Evolutionary conservation across 2,797 vertebrate genomes (phyloP), one percentile per base, ranked within the genome.

Genomic region (Gymnocypris eckloni): DNA sequence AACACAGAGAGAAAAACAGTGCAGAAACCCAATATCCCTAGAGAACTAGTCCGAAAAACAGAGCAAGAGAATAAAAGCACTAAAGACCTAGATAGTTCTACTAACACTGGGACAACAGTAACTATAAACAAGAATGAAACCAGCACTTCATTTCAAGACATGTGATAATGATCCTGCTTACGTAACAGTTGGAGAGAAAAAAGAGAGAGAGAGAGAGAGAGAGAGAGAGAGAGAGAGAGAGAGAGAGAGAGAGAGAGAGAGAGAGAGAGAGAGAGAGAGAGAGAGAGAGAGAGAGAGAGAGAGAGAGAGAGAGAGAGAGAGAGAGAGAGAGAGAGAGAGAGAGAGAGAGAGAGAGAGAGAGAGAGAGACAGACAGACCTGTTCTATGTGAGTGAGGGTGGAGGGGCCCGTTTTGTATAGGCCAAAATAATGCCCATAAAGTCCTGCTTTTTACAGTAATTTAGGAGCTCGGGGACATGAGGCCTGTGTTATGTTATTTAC

Each of bases 361-460:
- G 79, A 67, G 86, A 39, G 4, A 39, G 3, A 39, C 45, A 79
- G 79, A 75, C 79, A 67, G 37, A 6, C 41, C 77, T 28, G 1
- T 61, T 79, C 54, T 61, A 28, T 48, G 28, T 20, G 22, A 64
- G 84, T 56, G 52, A n/a, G 67, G 28, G 43, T 72, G 39, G 66
- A 69, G 66, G 82, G 50, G 25, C 37, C 73, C 2, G 10, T 71
- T 79, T 66, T 71, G 54, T 72, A 66, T 39, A 43, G 22, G 28
- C 41, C 79, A 48, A 77, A 78, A 84, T 69, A 87, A 82, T 82
- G 82, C 45, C 59, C 71, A 72, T 87, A 82, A 84, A 86, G 50
- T 61, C 12, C 56, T 77, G 43, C 71, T 59, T 87, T 84, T 75
- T 48, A 84, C 59, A 84, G 56, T 41, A 77, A 59, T 85, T 71